Conservation (phyloP, 2,888 invertebrate species). For the Patella ulyssiponensis region DNA sequence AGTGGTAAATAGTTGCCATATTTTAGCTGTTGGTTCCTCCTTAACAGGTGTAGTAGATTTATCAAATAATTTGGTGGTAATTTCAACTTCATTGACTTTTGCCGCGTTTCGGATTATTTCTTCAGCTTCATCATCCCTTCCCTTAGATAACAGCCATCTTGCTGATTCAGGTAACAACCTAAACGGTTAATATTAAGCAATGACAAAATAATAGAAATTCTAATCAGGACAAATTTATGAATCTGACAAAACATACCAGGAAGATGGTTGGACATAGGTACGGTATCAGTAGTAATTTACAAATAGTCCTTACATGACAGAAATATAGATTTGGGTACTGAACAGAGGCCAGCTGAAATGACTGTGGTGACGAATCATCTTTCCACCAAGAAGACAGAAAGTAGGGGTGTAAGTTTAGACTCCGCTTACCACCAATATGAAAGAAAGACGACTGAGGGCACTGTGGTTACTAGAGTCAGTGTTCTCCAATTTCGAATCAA, state of each 20-base stretch:
- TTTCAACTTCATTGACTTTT: constrained; percentile 31
- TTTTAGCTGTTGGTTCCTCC: constrained; percentile 18
- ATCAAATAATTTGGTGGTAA: constrained; percentile 28
- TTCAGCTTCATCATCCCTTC: constrained; percentile 26
- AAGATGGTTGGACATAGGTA: too few species aligned
- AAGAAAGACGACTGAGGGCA: constrained; percentile 45
- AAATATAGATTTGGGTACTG: too few species aligned
- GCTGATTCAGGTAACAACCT: constrained; percentile 41
- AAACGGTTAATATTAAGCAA: too few species aligned
- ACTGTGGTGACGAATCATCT: too few species aligned
- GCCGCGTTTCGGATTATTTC: constrained; percentile 31
- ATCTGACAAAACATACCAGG: too few species aligned
- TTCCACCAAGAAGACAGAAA: too few species aligned
- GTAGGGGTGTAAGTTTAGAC: too few species aligned
- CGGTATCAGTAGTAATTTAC: too few species aligned
- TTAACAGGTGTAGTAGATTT: constrained; percentile 10
- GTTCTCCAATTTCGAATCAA: constrained; percentile 46
- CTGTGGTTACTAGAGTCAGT: constrained; percentile 51
- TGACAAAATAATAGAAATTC: too few species aligned
- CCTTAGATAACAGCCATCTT: constrained; percentile 37
- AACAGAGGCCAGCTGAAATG: too few species aligned
- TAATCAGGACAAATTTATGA: too few species aligned
- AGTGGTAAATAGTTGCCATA: constrained; percentile 25
- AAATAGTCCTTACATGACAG: too few species aligned
- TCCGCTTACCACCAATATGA: constrained; percentile 49